These are phyloP conservation scores for Drosophila pallidifrons DNA, from an alignment of 1,140 invertebrate species.

Conservation along the genomic window DNA sequence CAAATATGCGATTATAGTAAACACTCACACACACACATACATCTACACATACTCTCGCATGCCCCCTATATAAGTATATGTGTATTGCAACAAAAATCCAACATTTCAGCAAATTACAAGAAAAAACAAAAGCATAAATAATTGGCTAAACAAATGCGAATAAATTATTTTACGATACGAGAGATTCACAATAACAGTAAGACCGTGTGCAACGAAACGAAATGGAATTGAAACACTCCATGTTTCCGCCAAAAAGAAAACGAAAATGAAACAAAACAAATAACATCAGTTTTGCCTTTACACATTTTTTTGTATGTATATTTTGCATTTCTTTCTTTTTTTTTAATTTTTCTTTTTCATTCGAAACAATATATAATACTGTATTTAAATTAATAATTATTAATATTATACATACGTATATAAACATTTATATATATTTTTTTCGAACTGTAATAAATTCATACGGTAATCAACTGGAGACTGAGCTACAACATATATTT, in stretches of 20 bases:
- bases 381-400: constrained; percentile 38
- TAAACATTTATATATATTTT: constrained; percentile 48
- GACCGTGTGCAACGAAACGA: constrained; percentile 45
- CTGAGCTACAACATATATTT: constrained; percentile 84
- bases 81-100: background rate
- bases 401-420: constrained; percentile 51
- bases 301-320: constrained; percentile 32
- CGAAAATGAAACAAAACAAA: constrained; percentile 1
- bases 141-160: constrained; percentile 11
- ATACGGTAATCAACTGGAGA: constrained; percentile 82
- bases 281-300: constrained; percentile 33
- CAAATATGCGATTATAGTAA: constrained; percentile 11
- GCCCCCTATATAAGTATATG: background rate
- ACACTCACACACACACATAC: background rate
- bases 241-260: background rate
- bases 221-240: constrained; percentile 46
- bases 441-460: constrained; percentile 69
- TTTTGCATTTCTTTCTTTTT: constrained; percentile 61
- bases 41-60: background rate
- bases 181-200: background rate
- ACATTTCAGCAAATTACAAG: background rate
- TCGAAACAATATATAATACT: constrained; percentile 32
- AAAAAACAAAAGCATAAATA: background rate
- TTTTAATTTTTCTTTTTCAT: constrained; percentile 18
- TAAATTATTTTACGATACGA: constrained; percentile 4